Base-by-base conservation (phyloP, 2,113 vertebrate species). In the Melospiza melodia region DNA sequence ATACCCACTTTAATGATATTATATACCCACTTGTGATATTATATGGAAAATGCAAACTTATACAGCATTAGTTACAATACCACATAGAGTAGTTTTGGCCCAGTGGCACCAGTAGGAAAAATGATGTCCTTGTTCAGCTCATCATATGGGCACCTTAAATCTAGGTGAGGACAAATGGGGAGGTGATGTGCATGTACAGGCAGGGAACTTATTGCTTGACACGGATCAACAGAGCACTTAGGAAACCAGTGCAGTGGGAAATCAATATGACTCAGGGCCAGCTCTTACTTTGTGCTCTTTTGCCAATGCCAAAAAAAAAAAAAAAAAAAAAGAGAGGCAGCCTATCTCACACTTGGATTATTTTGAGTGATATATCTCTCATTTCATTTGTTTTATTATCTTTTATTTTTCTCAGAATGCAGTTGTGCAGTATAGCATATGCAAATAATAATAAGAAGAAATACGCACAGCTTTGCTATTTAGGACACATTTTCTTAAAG, bases 81-180 rank as follows among this genome's bases (percentile, higher is more conserved):
- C 95, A 84, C 92, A 96, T 25, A 95, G 84, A 65, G 93, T 91
- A 97, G 92, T 85, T 96, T 97, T 97, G 97, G 97, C 97, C 97
- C 95, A 97, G 93, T 96, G 97, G 97, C 97, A 98, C 97, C 95
- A 97, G 97, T 89, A 97, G 98, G 97, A 98, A 98, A 98, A 98
- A 98, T 98, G 96, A 98, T 98, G 98, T 98, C 98, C 98, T 98
- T 98, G 98, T 98, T 97, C 98, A 97, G 97, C 98, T 98, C 98
- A 98, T 98, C 98, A 98, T 98, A 98, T 98, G 98, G 98, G 98
- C 97, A 98, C 98, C 98, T 98, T 98, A 98, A 98, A 98, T 98
- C 98, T 98, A 98, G 98, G 98, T 98, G 98, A 98, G 98, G 98
- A 98, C 98, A 98, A 98, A 98, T 97, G 98, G 96, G 96, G 97